Conservation (phyloP, 1,140 invertebrate genomes). For the Stenopsyche tienmushanensis region DNA sequence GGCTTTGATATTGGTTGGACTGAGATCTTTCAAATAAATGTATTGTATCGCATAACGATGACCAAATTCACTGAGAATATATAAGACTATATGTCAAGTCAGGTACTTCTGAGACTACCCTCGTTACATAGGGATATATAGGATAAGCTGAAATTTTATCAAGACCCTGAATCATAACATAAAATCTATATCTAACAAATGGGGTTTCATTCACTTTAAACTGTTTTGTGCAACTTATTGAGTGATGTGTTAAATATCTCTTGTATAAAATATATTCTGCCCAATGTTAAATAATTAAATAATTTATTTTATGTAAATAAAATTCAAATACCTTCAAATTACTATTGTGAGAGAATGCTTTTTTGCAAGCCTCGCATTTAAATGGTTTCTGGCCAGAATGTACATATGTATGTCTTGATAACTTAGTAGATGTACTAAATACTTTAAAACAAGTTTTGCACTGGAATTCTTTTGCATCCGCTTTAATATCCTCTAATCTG, state of each 20-base stretch:
- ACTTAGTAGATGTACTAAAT: conserved; percentile 33
- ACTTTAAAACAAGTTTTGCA: conserved; percentile 40
- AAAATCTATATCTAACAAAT: no score
- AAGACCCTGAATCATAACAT: no score
- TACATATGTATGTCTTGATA: conserved; percentile 32
- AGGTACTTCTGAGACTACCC: no score
- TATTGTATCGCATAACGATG: no score
- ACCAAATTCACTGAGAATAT: no score
- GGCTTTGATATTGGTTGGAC: no score
- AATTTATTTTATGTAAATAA: neutral
- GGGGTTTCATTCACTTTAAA: no score
- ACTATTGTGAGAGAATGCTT: conserved; percentile 39
- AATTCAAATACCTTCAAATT: conserved; percentile 36
- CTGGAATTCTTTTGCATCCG: conserved; percentile 24
- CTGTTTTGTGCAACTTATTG: no score
- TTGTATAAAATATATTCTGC: neutral
- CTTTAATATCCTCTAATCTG: conserved; percentile 24
- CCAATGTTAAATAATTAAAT: conserved; percentile 1
- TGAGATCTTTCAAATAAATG: no score
- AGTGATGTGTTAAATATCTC: neutral
- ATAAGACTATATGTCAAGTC: no score
- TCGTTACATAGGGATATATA: no score
- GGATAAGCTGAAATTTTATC: no score
- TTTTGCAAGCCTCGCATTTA: conserved; percentile 39
- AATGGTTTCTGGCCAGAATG: conserved; percentile 39